Base-by-base conservation (phyloP, 2,888 invertebrate genomes). In the Hydraecia micacea region DNA sequence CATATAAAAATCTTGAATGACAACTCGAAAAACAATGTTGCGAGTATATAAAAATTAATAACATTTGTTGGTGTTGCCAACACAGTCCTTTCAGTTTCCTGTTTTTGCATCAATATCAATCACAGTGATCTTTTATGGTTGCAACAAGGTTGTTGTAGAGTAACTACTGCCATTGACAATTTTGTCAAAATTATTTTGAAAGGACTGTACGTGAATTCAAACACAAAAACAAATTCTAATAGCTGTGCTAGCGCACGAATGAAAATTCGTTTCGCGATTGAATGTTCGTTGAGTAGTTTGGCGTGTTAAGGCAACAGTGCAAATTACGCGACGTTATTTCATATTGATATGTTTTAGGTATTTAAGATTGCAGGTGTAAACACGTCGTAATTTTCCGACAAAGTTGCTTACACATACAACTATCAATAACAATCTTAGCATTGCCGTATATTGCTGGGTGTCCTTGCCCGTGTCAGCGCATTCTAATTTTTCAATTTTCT, bases 401-500 rank as follows among this genome's bases (percentile, higher is more conserved):
- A 42, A 55, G 0, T 25, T 25, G 28, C 18, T 32, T 6, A 52
- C 15, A 32, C 49, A n/a, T 8, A 49, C 49, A 79, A 79, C 55
- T 15, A 49, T 55, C 1, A 65, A 42, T 32, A 28, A 28, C 28
- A 49, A 77, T 62, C 9, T 52, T 60, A 18, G 18, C n/a, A 52
- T 67, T 60, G 49, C 13, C 62, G 3, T 49, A 52, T 21, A 65
- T 52, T 81, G 18, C 46, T 46, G 11, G 9, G 32, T 73, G 7
- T 73, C 9, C 25, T 52, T 63, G 42, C 36, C n/a, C 42, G 21
- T 78, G n/a, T 32, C 15, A 58, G 7, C 5, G 28, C 36, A 69
- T 39, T n/a, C 68, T 75, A 77, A n/a, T 62, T 77, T 25, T 85
- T 84, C 18, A 36, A 81, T 80, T 81, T 77, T n/a, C 83, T 89